phyloP scores from a whole-genome alignment of 2,113 vertebrate genomes.

The Trochalopteron elliotii region DNA sequence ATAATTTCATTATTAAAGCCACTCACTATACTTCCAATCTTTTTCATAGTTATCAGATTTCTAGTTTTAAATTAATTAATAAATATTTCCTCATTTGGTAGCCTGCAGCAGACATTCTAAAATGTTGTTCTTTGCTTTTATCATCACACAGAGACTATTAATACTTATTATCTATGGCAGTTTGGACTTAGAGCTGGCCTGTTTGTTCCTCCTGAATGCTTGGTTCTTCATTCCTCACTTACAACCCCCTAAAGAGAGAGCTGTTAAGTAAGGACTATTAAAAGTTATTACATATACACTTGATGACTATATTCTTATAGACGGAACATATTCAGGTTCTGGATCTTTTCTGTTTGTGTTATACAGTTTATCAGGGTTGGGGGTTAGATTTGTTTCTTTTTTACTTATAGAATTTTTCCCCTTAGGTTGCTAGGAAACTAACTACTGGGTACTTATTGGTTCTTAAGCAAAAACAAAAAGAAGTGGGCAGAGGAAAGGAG shows the following conservation, averaged over 20 bases:
- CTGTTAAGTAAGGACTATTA: not conserved
- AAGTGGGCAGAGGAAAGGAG: not conserved
- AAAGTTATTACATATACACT: not conserved
- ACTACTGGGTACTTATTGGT: not conserved
- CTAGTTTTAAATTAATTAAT: not conserved
- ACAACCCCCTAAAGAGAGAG: not conserved
- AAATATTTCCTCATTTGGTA: not conserved
- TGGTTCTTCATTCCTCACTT: not conserved
- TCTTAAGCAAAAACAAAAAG: not conserved
- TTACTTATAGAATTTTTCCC: not conserved
- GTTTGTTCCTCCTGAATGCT: not conserved
- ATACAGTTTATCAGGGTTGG: not conserved
- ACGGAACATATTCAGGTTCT: not conserved
- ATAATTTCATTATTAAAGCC: not conserved
- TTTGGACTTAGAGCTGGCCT: not conserved
- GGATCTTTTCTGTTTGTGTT: not conserved
- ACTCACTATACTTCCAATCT: not conserved
- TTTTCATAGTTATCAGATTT: not conserved
- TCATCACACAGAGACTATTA: not conserved
- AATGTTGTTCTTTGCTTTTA: not conserved
- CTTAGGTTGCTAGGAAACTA: not conserved
- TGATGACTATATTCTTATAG: not conserved
- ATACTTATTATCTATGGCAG: not conserved
- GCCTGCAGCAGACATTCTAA: not conserved
- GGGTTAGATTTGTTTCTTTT: not conserved